Percentiles rank a stretch among this genome's conserved stretches.
These are phyloP conservation scores for Heterocephalus glaber DNA, from an alignment of 2,113 vertebrate genomes.

Conservation along the genomic window DNA sequence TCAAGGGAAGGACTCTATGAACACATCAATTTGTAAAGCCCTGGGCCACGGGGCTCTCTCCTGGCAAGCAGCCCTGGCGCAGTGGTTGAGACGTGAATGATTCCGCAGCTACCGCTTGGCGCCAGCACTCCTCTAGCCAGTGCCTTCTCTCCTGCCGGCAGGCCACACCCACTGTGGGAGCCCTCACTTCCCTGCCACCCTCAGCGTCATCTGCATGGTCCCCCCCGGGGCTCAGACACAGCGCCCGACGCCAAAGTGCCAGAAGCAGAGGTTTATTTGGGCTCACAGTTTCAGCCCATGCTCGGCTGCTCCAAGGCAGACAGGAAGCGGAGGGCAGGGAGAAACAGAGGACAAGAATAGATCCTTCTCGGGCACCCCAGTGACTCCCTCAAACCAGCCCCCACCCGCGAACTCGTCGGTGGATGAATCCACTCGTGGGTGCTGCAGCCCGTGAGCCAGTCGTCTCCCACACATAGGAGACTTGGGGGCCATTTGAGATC, in stretches of 20 bases:
- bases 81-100: slow-evolving; percentile 59
- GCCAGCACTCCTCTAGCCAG: neutral
- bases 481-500: neutral
- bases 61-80: slow-evolving; percentile 36
- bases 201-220: too few relatives aligned
- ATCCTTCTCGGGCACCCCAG: neutral
- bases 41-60: slow-evolving; percentile 46
- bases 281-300: neutral
- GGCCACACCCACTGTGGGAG: neutral
- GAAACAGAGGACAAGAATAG: neutral
- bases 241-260: neutral
- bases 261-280: neutral
- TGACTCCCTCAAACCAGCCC: too few relatives aligned
- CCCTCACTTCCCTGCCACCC: neutral
- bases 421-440: neutral
- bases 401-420: neutral
- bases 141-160: neutral
- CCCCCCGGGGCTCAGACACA: neutral
- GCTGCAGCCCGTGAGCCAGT: neutral
- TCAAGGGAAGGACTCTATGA: slow-evolving; percentile 61
- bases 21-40: slow-evolving; percentile 52
- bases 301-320: neutral
- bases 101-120: slow-evolving; percentile 35
- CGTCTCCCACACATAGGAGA: neutral
- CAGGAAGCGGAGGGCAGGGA: neutral